A percentile compares a stretch with the other conserved stretches of the same genome.
Evolutionary conservation across 2,113 vertebrate species (phyloP).

Genomic region (Alligator mississippiensis): DNA sequence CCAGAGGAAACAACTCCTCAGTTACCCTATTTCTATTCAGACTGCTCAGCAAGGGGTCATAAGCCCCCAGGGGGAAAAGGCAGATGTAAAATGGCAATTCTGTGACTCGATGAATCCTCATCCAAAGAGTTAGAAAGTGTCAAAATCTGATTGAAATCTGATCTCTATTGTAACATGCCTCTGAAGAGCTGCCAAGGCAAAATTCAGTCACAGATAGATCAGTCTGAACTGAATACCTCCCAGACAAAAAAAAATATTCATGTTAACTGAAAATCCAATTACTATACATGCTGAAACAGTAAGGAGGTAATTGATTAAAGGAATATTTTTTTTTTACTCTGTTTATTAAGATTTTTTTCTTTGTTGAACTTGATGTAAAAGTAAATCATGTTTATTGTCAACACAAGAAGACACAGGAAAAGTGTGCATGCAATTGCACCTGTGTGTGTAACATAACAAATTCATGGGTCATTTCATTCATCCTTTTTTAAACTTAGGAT

Average conservation of each 20-base stretch:
- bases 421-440: background rate
- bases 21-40: background rate
- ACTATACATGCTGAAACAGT: conserved; percentile 18
- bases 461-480: background rate
- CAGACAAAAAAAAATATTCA: background rate
- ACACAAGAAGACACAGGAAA: background rate
- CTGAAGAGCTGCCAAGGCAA: background rate
- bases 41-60: background rate
- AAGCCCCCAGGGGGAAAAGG: background rate
- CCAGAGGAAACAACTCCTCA: background rate
- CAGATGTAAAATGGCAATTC: background rate
- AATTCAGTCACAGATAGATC: background rate
- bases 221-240: background rate
- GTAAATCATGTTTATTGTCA: background rate
- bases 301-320: background rate
- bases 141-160: background rate
- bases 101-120: background rate
- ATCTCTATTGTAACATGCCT: background rate
- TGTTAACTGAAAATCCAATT: background rate
- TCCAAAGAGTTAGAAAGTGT: background rate
- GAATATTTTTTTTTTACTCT: background rate
- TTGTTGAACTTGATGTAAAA: background rate
- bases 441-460: background rate
- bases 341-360: background rate
- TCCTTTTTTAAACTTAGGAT: background rate